Evolutionary conservation across 2,797 vertebrate species (phyloP), one percentile per base, ranked within the genome.

Genomic region (Rhinichthys osculus): DNA sequence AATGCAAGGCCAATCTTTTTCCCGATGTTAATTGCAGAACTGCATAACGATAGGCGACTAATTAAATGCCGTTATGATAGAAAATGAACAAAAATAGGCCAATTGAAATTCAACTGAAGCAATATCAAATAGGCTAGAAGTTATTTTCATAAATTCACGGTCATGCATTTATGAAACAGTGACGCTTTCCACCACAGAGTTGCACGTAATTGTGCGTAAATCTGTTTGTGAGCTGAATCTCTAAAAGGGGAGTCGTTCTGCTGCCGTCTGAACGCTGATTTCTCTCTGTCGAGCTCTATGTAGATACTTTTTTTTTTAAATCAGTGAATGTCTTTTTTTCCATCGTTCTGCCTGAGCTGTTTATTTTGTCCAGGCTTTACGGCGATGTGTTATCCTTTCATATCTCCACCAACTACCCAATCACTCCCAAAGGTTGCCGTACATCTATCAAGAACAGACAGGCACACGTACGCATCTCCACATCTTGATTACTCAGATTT

Each of bases 341-440:
- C 3, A 66, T 66, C 64, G 17, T 30, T 1, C 64, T 33, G 17
- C 67, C 71, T 30, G 33, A 21, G 82, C 76, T 72, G 69, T 88
- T 85, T 83, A 88, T 88, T 82, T 71, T 85, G 44, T 72, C 84
- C n/a, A 47, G 85, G 33, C 78, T 50, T 73, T 47, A 80, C 38
- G 13, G 66, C 52, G n/a, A 85, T 78, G 64, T 88, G 80, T 81
- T 86, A 85, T 88, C 85, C 77, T 88, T 84, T 76, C 80, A 86
- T 78, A 86, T 86, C 67, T 70, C 78, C 72, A 42, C 77, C 59
- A 40, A 83, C 84, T 76, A 81, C 11, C 33, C 23, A 89, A 87
- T 88, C 85, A 76, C 77, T 88, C 57, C 30, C 62, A 47, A 81
- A 77, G 74, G 83, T 78, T 88, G 70, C 54, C 3, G 1, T 7